These are phyloP conservation scores for Hirtodrosophila histrioides DNA, from an alignment of 2,888 invertebrate genomes.

Conservation along the genomic window DNA sequence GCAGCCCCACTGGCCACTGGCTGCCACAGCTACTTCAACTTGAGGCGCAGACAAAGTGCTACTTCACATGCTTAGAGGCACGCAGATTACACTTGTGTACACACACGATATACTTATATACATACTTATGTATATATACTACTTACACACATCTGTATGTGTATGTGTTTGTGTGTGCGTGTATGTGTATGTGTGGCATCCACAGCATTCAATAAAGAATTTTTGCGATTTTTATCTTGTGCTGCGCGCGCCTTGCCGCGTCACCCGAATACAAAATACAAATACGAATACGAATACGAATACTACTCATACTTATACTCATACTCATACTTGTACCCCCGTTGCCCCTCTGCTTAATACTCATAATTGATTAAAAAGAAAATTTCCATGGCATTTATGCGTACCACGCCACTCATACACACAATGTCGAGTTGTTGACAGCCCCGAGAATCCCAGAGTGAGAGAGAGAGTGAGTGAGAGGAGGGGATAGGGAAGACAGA, in stretches of 20 bases:
- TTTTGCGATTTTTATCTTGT: constrained; percentile 77
- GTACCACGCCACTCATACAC: constrained; percentile 75
- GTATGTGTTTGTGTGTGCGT: constrained; percentile 25
- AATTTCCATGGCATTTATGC: constrained; percentile 80
- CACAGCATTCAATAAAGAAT: constrained; percentile 78
- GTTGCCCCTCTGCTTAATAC: constrained; percentile 66
- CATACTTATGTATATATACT: neutral
- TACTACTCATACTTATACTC: neutral
- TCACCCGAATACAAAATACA: constrained; percentile 45
- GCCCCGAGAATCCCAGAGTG: constrained; percentile 29
- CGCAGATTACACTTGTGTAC: constrained; percentile 65
- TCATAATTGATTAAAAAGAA: constrained; percentile 80
- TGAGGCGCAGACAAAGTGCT: constrained; percentile 73
- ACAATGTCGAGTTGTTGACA: constrained; percentile 77
- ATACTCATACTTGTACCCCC: neutral
- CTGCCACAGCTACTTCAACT: constrained; percentile 57
- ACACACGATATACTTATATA: constrained; percentile 26
- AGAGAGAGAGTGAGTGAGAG: neutral
- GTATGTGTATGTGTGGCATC: constrained; percentile 51
- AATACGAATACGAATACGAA: constrained; percentile 16
- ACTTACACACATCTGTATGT: constrained; percentile 2
- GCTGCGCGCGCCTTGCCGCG: constrained; percentile 49
- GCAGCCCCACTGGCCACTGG: neutral
- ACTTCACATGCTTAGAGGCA: constrained; percentile 69
- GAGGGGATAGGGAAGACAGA: neutral